Evolutionary conservation across 2,888 invertebrate genomes (phyloP), one percentile per base, ranked within the genome.

Genomic region (Frankliniella intonsa): DNA sequence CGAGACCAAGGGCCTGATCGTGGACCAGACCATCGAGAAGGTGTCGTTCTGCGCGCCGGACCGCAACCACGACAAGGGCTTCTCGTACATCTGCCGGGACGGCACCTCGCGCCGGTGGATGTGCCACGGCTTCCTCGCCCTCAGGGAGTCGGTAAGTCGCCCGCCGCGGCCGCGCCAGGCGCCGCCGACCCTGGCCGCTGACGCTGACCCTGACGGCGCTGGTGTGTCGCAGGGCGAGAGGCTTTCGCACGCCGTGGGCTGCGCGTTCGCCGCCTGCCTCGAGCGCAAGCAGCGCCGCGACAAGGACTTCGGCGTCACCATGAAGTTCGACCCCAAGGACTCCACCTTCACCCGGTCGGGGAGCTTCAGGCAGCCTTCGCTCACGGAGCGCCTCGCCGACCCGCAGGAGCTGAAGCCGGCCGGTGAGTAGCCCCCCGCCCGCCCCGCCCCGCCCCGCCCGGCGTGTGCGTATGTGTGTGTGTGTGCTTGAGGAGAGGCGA

Each of bases 1-100:
- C 86, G 98, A 99, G 88, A 98, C 98, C 51, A 99, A 98, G 90
- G 98, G 98, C 55, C 92, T 99, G 84, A 97, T 99, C 85, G 98
- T 99, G 65, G 99, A 99, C 89, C 99, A 99, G 90, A 99, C 99
- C 49, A 99, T 99, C 84, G 99, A 99, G 89, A 99, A 99, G 89
- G 99, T 99, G 7, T 99, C 99, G n/a, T 99, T 99, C 89, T 99
- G 99, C 89, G 99, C 99, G 11, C 99, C 99, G 1, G 99, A 99
- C 89, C 92, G 99, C 83, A 97, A 97, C 88, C 97, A 98, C 87
- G 98, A 99, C 86, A 93, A 97, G 84, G 99, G 99, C 27, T 99
- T 98, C 90, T 98, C 99, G 84, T 99, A 99, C 90, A 99, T 99
- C 85, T 99, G 99, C 88, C 93, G 99, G 83, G 99, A 99, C 88